Evolutionary conservation across 2,888 invertebrate species (phyloP).

Genomic region (Spilarctia lutea): DNA sequence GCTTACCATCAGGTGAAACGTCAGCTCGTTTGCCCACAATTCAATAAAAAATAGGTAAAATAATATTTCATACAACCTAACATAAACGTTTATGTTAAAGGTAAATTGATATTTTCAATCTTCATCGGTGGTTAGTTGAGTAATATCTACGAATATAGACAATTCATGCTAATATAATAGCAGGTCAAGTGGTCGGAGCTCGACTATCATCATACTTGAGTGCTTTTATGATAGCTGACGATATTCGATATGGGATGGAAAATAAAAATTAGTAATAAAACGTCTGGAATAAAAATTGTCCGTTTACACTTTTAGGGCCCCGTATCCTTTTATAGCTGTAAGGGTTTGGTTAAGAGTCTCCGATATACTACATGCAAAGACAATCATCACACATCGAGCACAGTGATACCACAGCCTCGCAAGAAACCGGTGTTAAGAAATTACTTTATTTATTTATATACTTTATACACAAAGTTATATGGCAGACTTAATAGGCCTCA

Average conservation of each 20-base stretch:
- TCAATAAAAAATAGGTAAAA: conserved; percentile 12
- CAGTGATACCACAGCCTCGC: too few relatives aligned
- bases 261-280: conserved; percentile 56
- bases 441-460: too few relatives aligned
- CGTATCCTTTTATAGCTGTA: conserved; percentile 20
- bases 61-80: conserved; percentile 18
- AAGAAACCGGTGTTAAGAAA: too few relatives aligned
- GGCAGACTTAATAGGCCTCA: too few relatives aligned
- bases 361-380: conserved; percentile 9
- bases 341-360: conserved; percentile 16
- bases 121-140: conserved; percentile 49
- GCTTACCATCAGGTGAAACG: background rate
- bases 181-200: conserved; percentile 52
- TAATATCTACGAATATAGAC: conserved; percentile 42
- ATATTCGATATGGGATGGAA: conserved; percentile 44
- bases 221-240: conserved; percentile 51
- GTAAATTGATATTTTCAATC: conserved; percentile 46
- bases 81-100: conserved; percentile 29
- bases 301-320: conserved; percentile 22
- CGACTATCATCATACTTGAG: conserved; percentile 48
- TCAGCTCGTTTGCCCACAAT: background rate
- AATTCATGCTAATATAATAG: conserved; percentile 53
- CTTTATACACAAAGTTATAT: too few relatives aligned
- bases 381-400: too few relatives aligned
- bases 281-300: conserved; percentile 40